Evolutionary conservation across 2,888 invertebrate species (phyloP), one percentile per base, ranked within the genome.

Genomic region (Leptopterna dolabrata): DNA sequence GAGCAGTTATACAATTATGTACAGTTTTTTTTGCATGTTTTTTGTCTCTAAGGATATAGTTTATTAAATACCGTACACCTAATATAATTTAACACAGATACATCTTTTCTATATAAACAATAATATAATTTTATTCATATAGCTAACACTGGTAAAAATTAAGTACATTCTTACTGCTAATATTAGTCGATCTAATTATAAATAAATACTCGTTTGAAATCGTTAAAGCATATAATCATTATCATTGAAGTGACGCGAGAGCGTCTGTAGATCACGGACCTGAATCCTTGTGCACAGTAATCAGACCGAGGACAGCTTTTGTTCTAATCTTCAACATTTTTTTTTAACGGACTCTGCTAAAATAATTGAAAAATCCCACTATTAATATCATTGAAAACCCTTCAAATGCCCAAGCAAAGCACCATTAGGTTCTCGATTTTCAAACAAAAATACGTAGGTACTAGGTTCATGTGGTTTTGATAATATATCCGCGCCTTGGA

Each of bases 61-160:
- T 51, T 29, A 76, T 84, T 87, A 87, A 80, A 87, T 87, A 88
- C 87, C 85, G 63, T 88, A 88, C 88, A 88, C 86, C 87, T 88
- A 88, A 88, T 86, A 88, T 87, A 88, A 88, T 88, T 87, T 86
- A 88, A 88, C 88, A 88, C 88, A 88, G 87, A 88, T 88, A 88
- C 88, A 88, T 86, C 83, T 86, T 87, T 87, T 78, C 78, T 88
- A 88, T 87, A 82, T 87, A 87, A 78, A 87, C 86, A 87, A 82
- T 84, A 76, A 88, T 87, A 86, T 82, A 87, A 86, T 87, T 73
- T 83, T 86, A 76, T 78, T 76, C 70, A 86, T 73, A 84, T 71
- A 85, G 73, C 76, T 89, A 89, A 88, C 87, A 89, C 87, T 87
- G 88, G 88, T 88, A 89, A 89, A 88, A 88, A 87, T 89, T 88